These are phyloP conservation scores for Corythaixoides concolor DNA, from an alignment of 2,113 vertebrate species.

Conservation along the genomic window DNA sequence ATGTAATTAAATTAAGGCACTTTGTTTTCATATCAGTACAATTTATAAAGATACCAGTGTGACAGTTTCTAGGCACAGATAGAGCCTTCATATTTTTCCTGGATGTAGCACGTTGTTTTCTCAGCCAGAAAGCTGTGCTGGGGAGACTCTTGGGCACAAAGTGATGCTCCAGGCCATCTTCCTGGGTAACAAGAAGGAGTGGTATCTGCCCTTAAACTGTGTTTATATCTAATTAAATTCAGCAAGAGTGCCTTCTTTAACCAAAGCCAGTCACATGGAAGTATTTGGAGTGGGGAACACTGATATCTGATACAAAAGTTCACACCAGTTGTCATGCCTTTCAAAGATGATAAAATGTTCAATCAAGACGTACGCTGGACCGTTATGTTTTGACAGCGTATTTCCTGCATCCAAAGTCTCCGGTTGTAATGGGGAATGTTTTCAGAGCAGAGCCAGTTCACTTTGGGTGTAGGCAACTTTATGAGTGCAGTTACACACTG, in stretches of 20 bases:
- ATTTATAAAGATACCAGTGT: constrained; percentile 71
- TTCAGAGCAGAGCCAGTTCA: not conserved
- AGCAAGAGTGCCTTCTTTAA: constrained; percentile 45
- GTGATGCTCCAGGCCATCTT: constrained; percentile 56
- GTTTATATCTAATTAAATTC: constrained; percentile 72
- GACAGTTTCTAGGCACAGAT: constrained; percentile 79
- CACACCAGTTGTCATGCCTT: constrained; percentile 32
- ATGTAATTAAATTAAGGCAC: constrained; percentile 66
- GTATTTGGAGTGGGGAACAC: constrained; percentile 13
- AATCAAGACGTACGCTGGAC: not conserved
- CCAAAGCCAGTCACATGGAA: constrained; percentile 57
- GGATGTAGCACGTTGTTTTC: constrained; percentile 71
- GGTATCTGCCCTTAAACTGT: constrained; percentile 61
- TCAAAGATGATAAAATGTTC: constrained; percentile 3
- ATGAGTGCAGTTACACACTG: not conserved
- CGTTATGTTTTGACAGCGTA: not conserved
- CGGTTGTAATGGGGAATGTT: rapidly evolving
- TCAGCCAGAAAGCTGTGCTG: constrained; percentile 72
- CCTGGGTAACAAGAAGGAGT: constrained; percentile 40
- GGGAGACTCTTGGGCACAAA: constrained; percentile 58
- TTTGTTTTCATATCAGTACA: constrained; percentile 69
- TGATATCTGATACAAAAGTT: constrained; percentile 41
- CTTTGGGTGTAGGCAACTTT: not conserved
- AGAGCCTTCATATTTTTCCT: constrained; percentile 72
- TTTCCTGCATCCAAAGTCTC: not conserved